phyloP scores from a whole-genome alignment of 2,113 vertebrate species.

The Oncorhynchus gorbuscha region DNA sequence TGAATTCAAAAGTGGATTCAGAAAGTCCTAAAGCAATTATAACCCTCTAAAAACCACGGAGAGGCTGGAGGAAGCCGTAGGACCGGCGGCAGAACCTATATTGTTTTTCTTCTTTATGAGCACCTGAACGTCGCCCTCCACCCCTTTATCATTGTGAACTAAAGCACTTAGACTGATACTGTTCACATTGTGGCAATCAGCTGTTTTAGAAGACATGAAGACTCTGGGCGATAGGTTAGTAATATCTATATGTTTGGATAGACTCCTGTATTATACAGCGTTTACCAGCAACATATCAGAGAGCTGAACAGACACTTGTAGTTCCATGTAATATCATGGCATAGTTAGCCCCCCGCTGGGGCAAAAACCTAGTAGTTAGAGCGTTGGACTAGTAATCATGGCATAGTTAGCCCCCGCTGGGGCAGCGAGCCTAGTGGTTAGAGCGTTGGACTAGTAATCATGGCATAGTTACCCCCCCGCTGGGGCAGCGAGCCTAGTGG shows the following conservation, averaged over 20 bases:
- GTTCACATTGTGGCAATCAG: constrained; percentile 52
- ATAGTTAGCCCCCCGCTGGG: too few relatives aligned
- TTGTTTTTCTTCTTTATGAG: constrained; percentile 67
- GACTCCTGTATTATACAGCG: neutral
- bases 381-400: too few relatives aligned
- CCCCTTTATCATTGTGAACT: constrained; percentile 53
- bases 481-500: too few relatives aligned
- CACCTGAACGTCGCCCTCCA: constrained; percentile 49
- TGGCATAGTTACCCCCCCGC: too few relatives aligned
- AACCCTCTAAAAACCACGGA: constrained; percentile 61
- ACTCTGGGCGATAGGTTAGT: neutral
- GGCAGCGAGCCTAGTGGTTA: too few relatives aligned
- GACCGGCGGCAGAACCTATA: constrained; percentile 71
- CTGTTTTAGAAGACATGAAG: constrained; percentile 8
- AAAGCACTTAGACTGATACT: constrained; percentile 45
- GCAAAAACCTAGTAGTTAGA: too few relatives aligned
- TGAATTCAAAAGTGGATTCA: constrained; percentile 82
- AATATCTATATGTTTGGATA: neutral
- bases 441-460: too few relatives aligned
- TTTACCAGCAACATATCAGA: neutral
- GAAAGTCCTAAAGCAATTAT: constrained; percentile 84
- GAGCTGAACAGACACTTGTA: neutral
- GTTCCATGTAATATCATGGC: neutral
- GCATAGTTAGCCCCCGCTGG: too few relatives aligned
- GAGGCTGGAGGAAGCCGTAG: constrained; percentile 59